phyloP scores from a whole-genome alignment of 1,140 invertebrate species.

The Drosophila takahashii region DNA sequence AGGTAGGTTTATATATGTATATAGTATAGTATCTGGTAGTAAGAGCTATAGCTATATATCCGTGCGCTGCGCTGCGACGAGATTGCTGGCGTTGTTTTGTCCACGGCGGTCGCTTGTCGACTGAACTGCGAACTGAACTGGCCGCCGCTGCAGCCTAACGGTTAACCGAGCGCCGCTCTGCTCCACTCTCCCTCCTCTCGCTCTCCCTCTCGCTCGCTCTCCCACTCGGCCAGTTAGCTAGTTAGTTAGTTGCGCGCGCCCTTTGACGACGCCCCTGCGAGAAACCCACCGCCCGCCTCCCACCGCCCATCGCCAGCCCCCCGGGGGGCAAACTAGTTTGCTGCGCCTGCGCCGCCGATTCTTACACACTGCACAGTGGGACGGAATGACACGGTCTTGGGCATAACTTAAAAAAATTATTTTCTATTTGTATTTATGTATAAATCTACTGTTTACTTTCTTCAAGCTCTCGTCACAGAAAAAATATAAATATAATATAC shows the following conservation, averaged over 20 bases:
- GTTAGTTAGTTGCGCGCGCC: slow-evolving; percentile 23
- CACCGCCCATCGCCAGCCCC: background rate
- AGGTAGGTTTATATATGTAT: slow-evolving; percentile 10
- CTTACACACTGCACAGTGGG: background rate
- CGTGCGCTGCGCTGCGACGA: background rate
- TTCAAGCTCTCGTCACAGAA: too few species aligned
- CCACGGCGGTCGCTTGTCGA: slow-evolving; percentile 63
- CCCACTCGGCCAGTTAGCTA: background rate
- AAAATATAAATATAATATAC: too few species aligned
- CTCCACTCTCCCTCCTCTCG: background rate
- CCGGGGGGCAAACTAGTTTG: slow-evolving; percentile 30
- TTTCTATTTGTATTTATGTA: too few species aligned
- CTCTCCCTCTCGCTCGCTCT: slow-evolving; percentile 9
- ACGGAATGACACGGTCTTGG: background rate
- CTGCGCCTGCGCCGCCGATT: slow-evolving; percentile 38
- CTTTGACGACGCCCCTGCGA: slow-evolving; percentile 25
- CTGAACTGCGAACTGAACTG: slow-evolving; percentile 33
- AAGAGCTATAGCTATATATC: slow-evolving; percentile 13
- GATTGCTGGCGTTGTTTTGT: slow-evolving; percentile 38
- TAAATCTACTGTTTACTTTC: too few species aligned
- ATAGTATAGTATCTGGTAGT: slow-evolving; percentile 10
- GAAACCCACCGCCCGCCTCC: background rate
- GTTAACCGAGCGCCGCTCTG: slow-evolving; percentile 19
- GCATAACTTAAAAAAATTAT: background rate
- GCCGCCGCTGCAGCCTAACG: slow-evolving; percentile 41